Base-by-base conservation (phyloP, 2,888 invertebrate genomes). In the Ferrisia virgata region DNA sequence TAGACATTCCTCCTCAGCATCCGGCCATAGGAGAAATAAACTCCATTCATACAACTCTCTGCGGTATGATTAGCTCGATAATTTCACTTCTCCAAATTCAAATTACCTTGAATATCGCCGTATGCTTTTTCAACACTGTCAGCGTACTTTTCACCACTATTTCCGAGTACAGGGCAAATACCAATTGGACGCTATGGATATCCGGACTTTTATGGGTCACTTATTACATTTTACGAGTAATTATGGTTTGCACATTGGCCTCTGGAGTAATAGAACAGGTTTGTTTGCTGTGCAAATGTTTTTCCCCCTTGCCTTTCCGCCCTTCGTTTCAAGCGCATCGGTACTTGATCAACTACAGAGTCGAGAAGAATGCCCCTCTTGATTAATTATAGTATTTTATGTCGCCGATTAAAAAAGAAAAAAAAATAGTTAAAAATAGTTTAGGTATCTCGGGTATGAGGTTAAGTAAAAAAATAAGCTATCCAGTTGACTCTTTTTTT, bases 41-140 rank as follows among this genome's bases (percentile, higher is more conserved):
- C 47, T 31, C 18, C 3, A 53, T 18, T 13, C 84, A 84, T 33
- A 5, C 11, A 13, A 76, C 28, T 15, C 76, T 84, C 1, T 43
- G 78, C 76, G 84, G 53, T 15, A 18, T 36, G 8, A 53, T 84
- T 47, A 18, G 53, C 18, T 28, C 31, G 11, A 78, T 78, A 11
- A 76, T 31, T 9, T 43, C 31, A 28, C 28, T 47, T 31, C 85
- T 82, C 72, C 72, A 85, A 39, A 85, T 79, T 15, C 85, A 85
- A n/a, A 43, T 85, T 6, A 13, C 84, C 43, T 47, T 83, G 9
- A 85, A 85, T 43, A 13, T 84, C 15, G 33, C 47, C 15, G 84
- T 85, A 33, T 84, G 85, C 58, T 82, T 85, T 82, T 85, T 85
- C 80, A 85, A 84, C 76, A 84, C 85, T 18, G 82, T 85, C 15